These are phyloP conservation scores for Darevskia mixta DNA, from an alignment of 2,797 vertebrate genomes.

Conservation along the genomic window DNA sequence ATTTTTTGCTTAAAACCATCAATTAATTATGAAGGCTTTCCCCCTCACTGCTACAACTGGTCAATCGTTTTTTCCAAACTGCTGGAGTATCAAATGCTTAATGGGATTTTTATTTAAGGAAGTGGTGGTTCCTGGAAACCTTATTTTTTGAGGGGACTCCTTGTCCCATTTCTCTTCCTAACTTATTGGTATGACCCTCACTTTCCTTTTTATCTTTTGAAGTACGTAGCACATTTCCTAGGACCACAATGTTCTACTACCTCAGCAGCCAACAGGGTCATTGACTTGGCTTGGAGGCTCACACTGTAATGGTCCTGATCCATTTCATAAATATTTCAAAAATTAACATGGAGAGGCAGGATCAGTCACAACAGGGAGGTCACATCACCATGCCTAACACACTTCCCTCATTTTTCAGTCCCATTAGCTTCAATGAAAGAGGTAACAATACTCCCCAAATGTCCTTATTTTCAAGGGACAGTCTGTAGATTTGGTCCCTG, in stretches of 20 bases:
- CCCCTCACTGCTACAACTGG: conserved; percentile 34
- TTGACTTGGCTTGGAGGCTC: neutral
- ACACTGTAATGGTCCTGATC: neutral
- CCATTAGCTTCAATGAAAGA: neutral
- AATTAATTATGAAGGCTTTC: conserved; percentile 63
- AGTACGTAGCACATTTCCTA: too few relatives aligned
- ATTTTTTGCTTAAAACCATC: conserved; percentile 73
- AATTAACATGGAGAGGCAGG: neutral
- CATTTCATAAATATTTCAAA: neutral
- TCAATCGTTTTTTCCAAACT: conserved; percentile 64
- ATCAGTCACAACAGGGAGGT: neutral
- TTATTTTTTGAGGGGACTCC: conserved; percentile 21
- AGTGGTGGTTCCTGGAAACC: conserved; percentile 36
- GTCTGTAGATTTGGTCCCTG: neutral
- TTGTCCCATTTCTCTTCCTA: neutral
- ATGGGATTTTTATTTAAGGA: conserved; percentile 55
- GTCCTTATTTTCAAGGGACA: neutral
- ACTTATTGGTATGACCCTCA: too few relatives aligned
- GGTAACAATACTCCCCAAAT: neutral
- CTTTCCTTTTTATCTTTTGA: too few relatives aligned
- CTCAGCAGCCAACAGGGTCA: too few relatives aligned
- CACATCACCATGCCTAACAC: neutral
- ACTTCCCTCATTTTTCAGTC: too few relatives aligned
- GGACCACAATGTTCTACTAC: too few relatives aligned
- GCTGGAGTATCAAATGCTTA: conserved; percentile 46